A percentile compares a stretch with the other conserved stretches of the same genome.
These are phyloP conservation scores for Cebuella pygmaea DNA, from an alignment of 2,797 vertebrate species.

Conservation along the genomic window DNA sequence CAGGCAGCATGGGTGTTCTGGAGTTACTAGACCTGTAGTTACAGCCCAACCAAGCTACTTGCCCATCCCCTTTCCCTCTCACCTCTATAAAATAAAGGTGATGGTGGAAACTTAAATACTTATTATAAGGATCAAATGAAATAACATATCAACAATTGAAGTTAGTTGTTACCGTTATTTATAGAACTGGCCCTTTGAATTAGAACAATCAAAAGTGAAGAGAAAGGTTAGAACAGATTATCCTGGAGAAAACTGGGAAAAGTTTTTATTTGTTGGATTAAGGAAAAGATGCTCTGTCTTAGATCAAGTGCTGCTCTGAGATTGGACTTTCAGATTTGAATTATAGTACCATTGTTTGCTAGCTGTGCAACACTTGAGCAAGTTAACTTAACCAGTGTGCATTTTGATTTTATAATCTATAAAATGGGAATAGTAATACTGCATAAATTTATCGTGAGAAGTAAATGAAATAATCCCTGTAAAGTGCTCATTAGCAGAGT, in stretches of 20 bases:
- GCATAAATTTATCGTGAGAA: conserved; percentile 21
- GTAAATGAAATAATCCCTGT: conserved; percentile 14
- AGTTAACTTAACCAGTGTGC: neutral
- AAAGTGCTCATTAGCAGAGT: conserved; percentile 22
- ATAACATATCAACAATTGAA: conserved; percentile 33
- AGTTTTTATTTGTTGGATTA: conserved; percentile 39
- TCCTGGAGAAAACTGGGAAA: conserved; percentile 25
- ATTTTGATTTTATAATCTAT: neutral
- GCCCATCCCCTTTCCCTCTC: neutral
- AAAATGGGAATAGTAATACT: neutral
- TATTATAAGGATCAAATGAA: conserved; percentile 32
- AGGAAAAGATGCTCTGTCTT: conserved; percentile 5
- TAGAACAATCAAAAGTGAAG: neutral
- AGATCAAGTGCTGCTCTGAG: neutral
- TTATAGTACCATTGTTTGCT: conserved; percentile 24
- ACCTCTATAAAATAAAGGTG: neutral
- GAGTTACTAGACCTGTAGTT: neutral
- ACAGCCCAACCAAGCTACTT: neutral
- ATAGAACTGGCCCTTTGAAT: conserved; percentile 30
- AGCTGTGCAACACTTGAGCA: neutral
- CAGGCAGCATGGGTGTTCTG: neutral
- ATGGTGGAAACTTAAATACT: neutral
- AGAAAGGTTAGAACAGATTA: neutral
- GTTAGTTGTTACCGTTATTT: neutral
- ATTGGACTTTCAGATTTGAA: neutral